Evolutionary conservation across 2,888 invertebrate species (phyloP).

Genomic region (Neria commutata): DNA sequence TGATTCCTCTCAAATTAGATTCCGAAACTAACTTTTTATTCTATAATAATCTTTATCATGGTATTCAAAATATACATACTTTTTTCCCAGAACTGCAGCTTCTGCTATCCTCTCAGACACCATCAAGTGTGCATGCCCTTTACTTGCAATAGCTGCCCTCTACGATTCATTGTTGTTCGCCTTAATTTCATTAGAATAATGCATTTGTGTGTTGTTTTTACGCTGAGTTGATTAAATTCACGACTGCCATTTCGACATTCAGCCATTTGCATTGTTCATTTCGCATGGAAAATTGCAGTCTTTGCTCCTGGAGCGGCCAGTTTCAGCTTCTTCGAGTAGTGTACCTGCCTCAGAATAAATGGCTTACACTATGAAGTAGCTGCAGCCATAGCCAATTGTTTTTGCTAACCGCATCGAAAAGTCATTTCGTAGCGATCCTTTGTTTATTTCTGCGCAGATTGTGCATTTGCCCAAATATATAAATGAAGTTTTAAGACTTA

Average conservation of each 20-base stretch:
- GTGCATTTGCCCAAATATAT: not conserved
- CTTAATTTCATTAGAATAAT: not conserved
- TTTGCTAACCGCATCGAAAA: conserved; percentile 2
- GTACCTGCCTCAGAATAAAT: not conserved
- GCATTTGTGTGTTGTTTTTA: not conserved
- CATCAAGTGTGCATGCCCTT: too few relatives aligned
- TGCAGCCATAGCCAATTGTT: not conserved
- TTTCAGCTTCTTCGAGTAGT: not conserved
- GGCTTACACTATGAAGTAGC: not conserved
- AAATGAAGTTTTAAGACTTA: not conserved
- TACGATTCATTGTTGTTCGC: too few relatives aligned
- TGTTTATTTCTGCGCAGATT: not conserved
- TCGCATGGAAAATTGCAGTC: too few relatives aligned
- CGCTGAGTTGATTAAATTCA: not conserved
- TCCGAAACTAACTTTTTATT: too few relatives aligned
- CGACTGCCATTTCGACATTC: not conserved
- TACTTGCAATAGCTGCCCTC: too few relatives aligned
- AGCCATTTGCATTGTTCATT: not conserved
- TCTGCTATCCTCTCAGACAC: too few relatives aligned
- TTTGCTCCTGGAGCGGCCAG: too few relatives aligned
- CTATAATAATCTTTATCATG: too few relatives aligned
- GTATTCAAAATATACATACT: too few relatives aligned
- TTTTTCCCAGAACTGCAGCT: too few relatives aligned
- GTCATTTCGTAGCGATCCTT: not conserved
- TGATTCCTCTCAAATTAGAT: too few relatives aligned